A percentile compares a stretch with the other conserved stretches of the same genome.
These are phyloP conservation scores for Solea senegalensis DNA, from an alignment of 2,113 vertebrate species.

Conservation along the genomic window DNA sequence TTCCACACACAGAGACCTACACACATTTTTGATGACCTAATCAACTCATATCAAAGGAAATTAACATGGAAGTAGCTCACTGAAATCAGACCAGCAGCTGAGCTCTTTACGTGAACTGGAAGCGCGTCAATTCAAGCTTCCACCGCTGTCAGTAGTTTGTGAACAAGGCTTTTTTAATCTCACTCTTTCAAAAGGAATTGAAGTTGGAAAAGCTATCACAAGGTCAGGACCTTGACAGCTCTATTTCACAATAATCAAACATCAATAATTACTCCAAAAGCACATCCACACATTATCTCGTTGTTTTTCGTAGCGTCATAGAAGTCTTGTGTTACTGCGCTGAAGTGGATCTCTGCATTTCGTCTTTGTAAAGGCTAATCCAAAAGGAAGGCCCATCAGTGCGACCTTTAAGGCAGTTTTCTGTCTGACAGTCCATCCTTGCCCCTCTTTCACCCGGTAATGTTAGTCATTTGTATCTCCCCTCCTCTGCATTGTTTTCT, in stretches of 20 bases:
- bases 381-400: slow-evolving; percentile 18
- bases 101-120: slow-evolving; percentile 18
- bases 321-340: slow-evolving; percentile 10
- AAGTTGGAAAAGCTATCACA: slow-evolving; percentile 38
- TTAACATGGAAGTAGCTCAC: slow-evolving; percentile 12
- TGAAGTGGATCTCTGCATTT: slow-evolving; percentile 28
- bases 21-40: slow-evolving; percentile 10
- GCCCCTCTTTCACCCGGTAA: slow-evolving; percentile 12
- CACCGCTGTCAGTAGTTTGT: slow-evolving; percentile 21
- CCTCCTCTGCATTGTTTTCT: neutral
- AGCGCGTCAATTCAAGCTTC: slow-evolving; percentile 40
- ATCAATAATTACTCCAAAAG: slow-evolving; percentile 54
- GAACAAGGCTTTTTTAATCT: slow-evolving; percentile 46
- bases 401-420: slow-evolving; percentile 31
- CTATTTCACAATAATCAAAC: slow-evolving; percentile 52
- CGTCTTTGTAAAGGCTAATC: slow-evolving; percentile 37
- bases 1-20: no score
- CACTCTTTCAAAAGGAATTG: slow-evolving; percentile 39
- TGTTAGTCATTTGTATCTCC: slow-evolving; percentile 9
- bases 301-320: neutral
- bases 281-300: slow-evolving; percentile 25
- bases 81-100: slow-evolving; percentile 21
- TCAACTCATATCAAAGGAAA: slow-evolving; percentile 3
- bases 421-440: slow-evolving; percentile 28
- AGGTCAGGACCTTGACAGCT: slow-evolving; percentile 58